Conservation (phyloP, 2,113 vertebrate genomes). For the Apteryx owenii region DNA sequence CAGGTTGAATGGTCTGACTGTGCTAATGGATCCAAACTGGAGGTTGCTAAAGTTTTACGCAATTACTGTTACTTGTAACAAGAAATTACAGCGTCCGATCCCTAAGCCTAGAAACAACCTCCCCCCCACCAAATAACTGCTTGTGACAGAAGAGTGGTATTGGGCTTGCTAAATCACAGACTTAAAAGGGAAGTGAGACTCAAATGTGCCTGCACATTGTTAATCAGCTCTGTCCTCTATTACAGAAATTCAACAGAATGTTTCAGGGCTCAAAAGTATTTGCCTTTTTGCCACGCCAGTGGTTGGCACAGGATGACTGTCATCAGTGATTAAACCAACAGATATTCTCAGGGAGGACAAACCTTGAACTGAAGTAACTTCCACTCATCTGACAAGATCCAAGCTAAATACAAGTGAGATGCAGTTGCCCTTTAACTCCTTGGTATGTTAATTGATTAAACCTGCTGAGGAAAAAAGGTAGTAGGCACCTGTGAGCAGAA, state of each 20-base stretch:
- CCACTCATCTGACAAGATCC: not conserved
- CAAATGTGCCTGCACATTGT: not conserved
- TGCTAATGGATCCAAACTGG: not conserved
- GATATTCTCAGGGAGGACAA: not conserved
- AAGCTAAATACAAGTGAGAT: not conserved
- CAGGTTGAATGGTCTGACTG: not conserved
- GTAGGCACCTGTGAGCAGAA: not conserved
- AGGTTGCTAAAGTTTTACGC: not conserved
- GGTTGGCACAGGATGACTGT: not conserved
- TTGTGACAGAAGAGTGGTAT: not conserved
- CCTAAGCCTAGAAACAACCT: not conserved
- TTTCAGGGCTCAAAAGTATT: not conserved
- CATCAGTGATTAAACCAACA: no score
- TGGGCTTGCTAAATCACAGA: not conserved
- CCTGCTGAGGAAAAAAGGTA: not conserved
- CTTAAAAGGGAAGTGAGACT: not conserved
- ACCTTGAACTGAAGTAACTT: not conserved
- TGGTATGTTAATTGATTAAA: not conserved
- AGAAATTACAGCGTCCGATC: not conserved
- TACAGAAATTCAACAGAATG: not conserved
- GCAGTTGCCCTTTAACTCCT: not conserved
- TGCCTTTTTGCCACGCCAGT: not conserved
- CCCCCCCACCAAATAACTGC: not conserved
- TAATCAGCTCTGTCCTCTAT: not conserved
- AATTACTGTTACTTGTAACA: not conserved